Evolutionary conservation across 2,888 invertebrate genomes (phyloP), one percentile per base, ranked within the genome.

Genomic region (Dasypogon diadema): DNA sequence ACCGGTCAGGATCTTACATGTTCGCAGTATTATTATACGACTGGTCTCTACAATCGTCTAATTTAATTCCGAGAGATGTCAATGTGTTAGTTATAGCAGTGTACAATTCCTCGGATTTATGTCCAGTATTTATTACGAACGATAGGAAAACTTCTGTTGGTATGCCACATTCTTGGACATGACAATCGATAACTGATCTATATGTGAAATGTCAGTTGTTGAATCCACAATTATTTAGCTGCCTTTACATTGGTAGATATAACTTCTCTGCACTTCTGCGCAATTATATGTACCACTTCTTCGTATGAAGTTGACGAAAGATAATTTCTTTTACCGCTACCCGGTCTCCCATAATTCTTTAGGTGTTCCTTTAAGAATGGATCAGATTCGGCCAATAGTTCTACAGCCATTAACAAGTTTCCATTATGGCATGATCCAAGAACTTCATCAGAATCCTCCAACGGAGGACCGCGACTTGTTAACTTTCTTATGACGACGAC

Each of bases 291-390:
- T n/a, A n/a, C n/a, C n/a, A 60, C 10, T 60, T 60, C 60, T 12
- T 60, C 37, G 18, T 34, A 60, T n/a, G 18, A 34, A 8, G 30
- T 60, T 14, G 2, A 6, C 2, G 60, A 60, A 2, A 60, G 18
- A 60, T 60, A 60, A 2, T 2, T 6, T 34, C 34, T 60, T 12
- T 34, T 30, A 18, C 34, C 60, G 18, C 60, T 60, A 24, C 60
- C 60, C 1, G 60, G 60, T 2, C 8, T 1, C n/a, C 4, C 60
- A 60, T 34, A 60, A 2, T 2, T 6, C 18, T 16, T 34, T 34
- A 60, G 10, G 34, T 60, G 60, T 60, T 30, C 34, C n/a, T 14
- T 3, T 18, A 60, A 60, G 18, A 60, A 60, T 34, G 60, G 60
- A 37, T 60, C 60, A 16, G 16, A 60, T 60, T 60, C 34, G 8